Conservation (phyloP, 2,113 vertebrate species). For the Thalassoma bifasciatum region DNA sequence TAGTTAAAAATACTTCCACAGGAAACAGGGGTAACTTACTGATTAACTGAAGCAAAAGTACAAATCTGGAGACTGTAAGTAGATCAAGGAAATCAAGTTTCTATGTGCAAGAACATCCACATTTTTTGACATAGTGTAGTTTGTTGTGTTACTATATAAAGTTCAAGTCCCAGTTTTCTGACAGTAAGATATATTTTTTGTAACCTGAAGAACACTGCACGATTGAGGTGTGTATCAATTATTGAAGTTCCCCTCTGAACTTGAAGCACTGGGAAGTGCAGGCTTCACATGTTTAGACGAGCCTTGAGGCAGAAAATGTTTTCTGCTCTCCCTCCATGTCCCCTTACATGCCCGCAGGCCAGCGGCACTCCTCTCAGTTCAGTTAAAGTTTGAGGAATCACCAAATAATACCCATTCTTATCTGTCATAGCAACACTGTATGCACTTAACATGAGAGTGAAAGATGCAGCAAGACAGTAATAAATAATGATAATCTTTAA, state of each 20-base stretch:
- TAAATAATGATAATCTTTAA: neutral
- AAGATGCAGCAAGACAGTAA: neutral
- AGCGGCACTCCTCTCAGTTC: neutral
- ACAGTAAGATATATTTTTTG: neutral
- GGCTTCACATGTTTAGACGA: slow-evolving; percentile 9
- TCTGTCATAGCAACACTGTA: neutral
- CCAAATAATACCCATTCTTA: neutral
- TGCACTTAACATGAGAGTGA: neutral
- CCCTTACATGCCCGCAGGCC: slow-evolving; percentile 24
- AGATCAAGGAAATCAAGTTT: too few relatives aligned
- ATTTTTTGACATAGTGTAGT: too few relatives aligned
- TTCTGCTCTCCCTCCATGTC: slow-evolving; percentile 9
- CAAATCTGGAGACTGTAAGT: too few relatives aligned
- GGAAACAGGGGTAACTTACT: too few relatives aligned
- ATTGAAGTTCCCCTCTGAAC: slow-evolving; percentile 1
- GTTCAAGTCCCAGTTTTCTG: neutral
- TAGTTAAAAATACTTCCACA: too few relatives aligned
- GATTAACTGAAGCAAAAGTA: too few relatives aligned
- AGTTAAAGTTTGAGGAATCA: neutral
- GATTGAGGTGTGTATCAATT: slow-evolving; percentile 27
- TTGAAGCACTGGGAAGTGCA: neutral
- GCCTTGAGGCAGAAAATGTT: slow-evolving; percentile 12
- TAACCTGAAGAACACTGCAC: neutral
- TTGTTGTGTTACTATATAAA: neutral
- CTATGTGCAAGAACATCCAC: too few relatives aligned